Percentiles rank a stretch among this genome's conserved stretches.
phyloP scores from a whole-genome alignment of 1,140 invertebrate genomes.

The Oryctes rhinoceros region DNA sequence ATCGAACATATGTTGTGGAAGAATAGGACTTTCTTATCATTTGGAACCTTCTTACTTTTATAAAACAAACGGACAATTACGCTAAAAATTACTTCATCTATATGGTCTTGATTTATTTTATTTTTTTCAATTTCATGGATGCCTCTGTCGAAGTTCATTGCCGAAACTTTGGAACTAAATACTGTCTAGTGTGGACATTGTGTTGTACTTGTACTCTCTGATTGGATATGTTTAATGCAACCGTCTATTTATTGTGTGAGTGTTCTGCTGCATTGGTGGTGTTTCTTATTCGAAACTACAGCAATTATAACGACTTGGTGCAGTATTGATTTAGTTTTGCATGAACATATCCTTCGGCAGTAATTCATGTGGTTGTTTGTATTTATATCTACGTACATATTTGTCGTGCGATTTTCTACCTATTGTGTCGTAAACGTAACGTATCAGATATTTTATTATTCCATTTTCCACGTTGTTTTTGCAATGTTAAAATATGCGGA shows the following conservation, averaged over 20 bases:
- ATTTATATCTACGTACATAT: not conserved
- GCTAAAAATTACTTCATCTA: no score
- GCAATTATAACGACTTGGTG: conserved; percentile 26
- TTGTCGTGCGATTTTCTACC: conserved; percentile 20
- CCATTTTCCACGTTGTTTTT: conserved; percentile 7
- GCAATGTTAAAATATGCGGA: not conserved
- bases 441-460: not conserved
- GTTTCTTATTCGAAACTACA: conserved; percentile 24
- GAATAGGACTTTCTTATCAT: not conserved
- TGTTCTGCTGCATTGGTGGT: conserved; percentile 31
- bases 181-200: not conserved
- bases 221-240: conserved; percentile 25
- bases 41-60: not conserved
- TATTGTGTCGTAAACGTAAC: not conserved
- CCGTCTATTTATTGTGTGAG: not conserved
- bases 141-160: not conserved
- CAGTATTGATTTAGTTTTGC: conserved; percentile 35
- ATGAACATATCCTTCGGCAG: conserved; percentile 31
- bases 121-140: not conserved
- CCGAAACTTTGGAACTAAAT: not conserved
- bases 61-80: not conserved
- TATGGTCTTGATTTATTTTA: no score
- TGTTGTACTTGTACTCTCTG: not conserved
- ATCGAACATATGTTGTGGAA: no score
- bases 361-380: not conserved